phyloP scores from a whole-genome alignment of 2,113 vertebrate species.

The Sinosuthora webbiana region DNA sequence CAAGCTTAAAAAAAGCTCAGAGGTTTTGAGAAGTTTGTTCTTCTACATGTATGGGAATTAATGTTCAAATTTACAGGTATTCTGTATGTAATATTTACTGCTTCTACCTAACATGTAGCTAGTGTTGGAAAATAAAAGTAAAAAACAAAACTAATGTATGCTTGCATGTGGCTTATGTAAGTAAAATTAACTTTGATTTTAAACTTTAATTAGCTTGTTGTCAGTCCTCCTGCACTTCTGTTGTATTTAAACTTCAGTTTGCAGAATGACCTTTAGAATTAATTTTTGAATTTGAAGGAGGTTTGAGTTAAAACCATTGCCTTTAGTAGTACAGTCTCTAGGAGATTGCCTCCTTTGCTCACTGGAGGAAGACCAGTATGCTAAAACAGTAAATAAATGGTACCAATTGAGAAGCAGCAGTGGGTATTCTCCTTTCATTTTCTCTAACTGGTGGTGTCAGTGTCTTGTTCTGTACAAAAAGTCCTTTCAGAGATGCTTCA shows the following conservation, averaged over 20 bases:
- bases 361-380: background rate
- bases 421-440: background rate
- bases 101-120: background rate
- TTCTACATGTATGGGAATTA: background rate
- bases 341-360: background rate
- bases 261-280: background rate
- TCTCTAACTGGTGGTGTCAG: background rate
- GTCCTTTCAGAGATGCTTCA: background rate
- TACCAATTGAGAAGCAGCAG: background rate
- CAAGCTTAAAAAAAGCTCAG: background rate
- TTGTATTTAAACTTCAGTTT: background rate
- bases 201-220: background rate
- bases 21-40: background rate
- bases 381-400: background rate
- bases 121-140: background rate
- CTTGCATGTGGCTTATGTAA: background rate
- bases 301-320: background rate
- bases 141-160: background rate
- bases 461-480: background rate
- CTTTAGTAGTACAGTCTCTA: background rate
- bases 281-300: background rate
- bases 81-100: background rate
- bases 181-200: background rate
- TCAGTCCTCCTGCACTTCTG: background rate
- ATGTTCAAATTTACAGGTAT: background rate